Base-by-base conservation (phyloP, 2,888 invertebrate species). In the Volucella bombylans region DNA sequence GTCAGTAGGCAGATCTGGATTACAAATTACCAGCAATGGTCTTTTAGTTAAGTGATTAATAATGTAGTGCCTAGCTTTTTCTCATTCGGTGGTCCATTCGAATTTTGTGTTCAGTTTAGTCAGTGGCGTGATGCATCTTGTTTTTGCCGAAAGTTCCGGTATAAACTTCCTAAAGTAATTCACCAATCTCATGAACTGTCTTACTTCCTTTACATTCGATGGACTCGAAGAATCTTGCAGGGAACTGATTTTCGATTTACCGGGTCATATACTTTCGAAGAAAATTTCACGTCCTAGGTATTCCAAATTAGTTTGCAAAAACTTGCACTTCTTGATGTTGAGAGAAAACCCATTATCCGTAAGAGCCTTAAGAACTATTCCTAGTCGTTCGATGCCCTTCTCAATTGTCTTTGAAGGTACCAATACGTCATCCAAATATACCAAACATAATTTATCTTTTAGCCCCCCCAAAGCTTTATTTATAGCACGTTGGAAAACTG, bases 121-220 rank as follows among this genome's bases (percentile, higher is more conserved):
- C n/a, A 64, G 23, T 3, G 23, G 6, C 12, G 64, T 64, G 18
- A 64, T 64, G 31, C 64, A 64, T 12, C 38, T 41, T 31, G 64
- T 64, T 38, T 49, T 47, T 9, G 64, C 47, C 14, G 50, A 38
- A n/a, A 49, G 54, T 8, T 50, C 41, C 3, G 65, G 65, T 9
- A 50, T 41, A 31, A 45, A 50, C 31, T 65, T 65, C n/a, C 49
- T 38, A 50, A 65, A 50, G 14, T 65, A 65, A 14, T 65, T 65
- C 9, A 31, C 23, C 12, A 59, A 15, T 45, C 61, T 43, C 61
- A 61, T 61, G 14, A 61, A 39, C 39, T 61, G 39, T n/a, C 50
- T 49, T 11, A 49, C 41, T 57, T 57, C 23, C 6, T n/a, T 31
- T 10, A 65, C 65, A 49, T 50, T 50, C 8, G 65, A 15, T n/a